These are phyloP conservation scores for Drosophila tristis DNA, from an alignment of 1,140 invertebrate genomes.

Conservation along the genomic window DNA sequence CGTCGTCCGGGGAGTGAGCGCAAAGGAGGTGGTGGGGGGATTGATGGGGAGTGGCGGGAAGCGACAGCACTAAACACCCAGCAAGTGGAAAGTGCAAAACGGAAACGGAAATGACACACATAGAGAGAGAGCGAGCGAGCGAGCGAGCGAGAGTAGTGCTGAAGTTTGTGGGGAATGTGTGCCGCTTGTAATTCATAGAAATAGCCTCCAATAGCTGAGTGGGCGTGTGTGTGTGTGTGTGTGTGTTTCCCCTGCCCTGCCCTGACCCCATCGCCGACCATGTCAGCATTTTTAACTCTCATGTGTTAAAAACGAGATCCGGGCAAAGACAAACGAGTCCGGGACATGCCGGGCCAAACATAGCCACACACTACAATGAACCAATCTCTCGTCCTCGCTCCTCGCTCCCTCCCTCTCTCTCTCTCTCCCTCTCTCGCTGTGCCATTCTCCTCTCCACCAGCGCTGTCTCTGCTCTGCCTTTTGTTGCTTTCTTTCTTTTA, in stretches of 20 bases:
- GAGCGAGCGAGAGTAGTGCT: constrained; percentile 17
- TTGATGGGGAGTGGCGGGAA: neutral
- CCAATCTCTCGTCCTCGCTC: constrained; percentile 27
- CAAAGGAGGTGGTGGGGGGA: neutral
- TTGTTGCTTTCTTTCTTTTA: constrained; percentile 6
- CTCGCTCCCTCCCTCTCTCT: too few species aligned
- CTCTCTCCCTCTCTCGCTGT: neutral
- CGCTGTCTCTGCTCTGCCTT: neutral
- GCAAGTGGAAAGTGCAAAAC: constrained; percentile 79
- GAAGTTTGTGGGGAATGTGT: constrained; percentile 36
- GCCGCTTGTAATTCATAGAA: constrained; percentile 73
- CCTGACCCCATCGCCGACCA: constrained; percentile 31
- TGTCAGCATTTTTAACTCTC: constrained; percentile 74
- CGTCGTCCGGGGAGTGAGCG: neutral
- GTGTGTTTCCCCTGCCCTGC: neutral
- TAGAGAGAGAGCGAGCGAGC: constrained; percentile 16
- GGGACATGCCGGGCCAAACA: constrained; percentile 53
- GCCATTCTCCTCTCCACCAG: too few species aligned
- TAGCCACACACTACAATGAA: constrained; percentile 48
- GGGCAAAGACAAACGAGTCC: constrained; percentile 58
- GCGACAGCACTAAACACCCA: constrained; percentile 72
- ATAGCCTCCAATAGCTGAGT: constrained; percentile 29
- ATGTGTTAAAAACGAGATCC: constrained; percentile 72
- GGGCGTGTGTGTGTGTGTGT: neutral
- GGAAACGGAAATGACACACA: constrained; percentile 80